These are phyloP conservation scores for Ectropis grisescens DNA, from an alignment of 1,140 invertebrate species.

Conservation along the genomic window DNA sequence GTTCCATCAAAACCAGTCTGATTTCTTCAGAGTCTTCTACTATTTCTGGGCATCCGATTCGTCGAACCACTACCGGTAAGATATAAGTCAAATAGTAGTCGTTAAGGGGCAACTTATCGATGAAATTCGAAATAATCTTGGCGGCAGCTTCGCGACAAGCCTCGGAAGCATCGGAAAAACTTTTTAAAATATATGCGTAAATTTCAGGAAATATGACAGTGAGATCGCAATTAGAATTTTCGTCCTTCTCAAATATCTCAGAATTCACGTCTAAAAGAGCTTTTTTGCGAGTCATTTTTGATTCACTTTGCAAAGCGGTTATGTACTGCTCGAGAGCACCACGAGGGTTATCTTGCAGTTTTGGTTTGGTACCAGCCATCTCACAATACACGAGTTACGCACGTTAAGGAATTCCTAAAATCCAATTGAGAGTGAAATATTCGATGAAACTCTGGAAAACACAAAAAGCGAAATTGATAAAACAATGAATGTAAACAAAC, in stretches of 20 bases:
- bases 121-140: conserved; percentile 47
- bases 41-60: conserved; percentile 83
- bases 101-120: conserved; percentile 53
- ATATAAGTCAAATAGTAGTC: conserved; percentile 82
- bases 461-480: too few species aligned
- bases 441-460: too few species aligned
- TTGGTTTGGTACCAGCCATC: conserved; percentile 25
- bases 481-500: too few species aligned
- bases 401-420: conserved; percentile 5
- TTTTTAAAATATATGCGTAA: conserved; percentile 55
- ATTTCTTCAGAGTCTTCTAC: conserved; percentile 91
- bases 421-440: too few species aligned
- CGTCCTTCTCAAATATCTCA: conserved; percentile 47
- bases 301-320: conserved; percentile 48
- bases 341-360: conserved; percentile 34
- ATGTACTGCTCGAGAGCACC: conserved; percentile 38
- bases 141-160: conserved; percentile 47
- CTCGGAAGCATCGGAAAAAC: conserved; percentile 54
- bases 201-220: conserved; percentile 53
- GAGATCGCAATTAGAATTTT: conserved; percentile 38
- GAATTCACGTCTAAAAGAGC: conserved; percentile 44
- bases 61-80: conserved; percentile 80
- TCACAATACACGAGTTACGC: too few species aligned
- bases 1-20: conserved; percentile 75
- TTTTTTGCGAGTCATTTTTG: conserved; percentile 42